Evolutionary conservation across 1,140 invertebrate genomes (phyloP).

Genomic region (Papilio polyxenes): DNA sequence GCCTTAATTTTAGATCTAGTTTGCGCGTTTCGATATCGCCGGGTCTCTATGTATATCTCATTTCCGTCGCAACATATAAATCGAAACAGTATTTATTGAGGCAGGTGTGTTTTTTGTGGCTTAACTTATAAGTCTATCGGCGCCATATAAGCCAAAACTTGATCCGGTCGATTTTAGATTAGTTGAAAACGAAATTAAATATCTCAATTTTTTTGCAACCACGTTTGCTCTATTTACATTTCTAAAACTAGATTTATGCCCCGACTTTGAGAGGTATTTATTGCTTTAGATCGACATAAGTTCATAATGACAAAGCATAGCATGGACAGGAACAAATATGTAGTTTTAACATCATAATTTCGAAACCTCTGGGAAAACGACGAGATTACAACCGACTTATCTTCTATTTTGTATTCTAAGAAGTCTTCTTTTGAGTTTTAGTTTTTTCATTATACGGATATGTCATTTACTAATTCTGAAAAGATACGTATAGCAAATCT

Average conservation of each 20-base stretch:
- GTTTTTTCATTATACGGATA: too few species aligned
- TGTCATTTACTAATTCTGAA: too few species aligned
- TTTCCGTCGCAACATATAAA: slow-evolving; percentile 16
- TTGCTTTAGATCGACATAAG: neutral
- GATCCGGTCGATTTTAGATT: slow-evolving; percentile 17
- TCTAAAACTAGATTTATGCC: neutral
- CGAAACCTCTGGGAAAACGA: too few species aligned
- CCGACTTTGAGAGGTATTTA: neutral
- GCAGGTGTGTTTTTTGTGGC: slow-evolving; percentile 9
- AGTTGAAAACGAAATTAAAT: slow-evolving; percentile 28
- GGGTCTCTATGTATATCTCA: neutral
- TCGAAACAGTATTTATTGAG: neutral
- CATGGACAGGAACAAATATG: too few species aligned
- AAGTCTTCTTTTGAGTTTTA: too few species aligned
- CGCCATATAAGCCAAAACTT: slow-evolving; percentile 2
- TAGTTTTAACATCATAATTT: too few species aligned
- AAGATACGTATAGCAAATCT: too few species aligned
- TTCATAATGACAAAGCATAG: too few species aligned
- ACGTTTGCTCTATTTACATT: neutral
- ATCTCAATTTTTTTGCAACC: neutral
- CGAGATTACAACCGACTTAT: too few species aligned
- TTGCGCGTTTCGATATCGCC: neutral
- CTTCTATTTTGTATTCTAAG: too few species aligned
- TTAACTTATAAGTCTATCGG: slow-evolving; percentile 23
- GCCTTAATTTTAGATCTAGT: neutral